Base-by-base conservation (phyloP, 2,888 invertebrate species). In the Spicauda simplicius region DNA sequence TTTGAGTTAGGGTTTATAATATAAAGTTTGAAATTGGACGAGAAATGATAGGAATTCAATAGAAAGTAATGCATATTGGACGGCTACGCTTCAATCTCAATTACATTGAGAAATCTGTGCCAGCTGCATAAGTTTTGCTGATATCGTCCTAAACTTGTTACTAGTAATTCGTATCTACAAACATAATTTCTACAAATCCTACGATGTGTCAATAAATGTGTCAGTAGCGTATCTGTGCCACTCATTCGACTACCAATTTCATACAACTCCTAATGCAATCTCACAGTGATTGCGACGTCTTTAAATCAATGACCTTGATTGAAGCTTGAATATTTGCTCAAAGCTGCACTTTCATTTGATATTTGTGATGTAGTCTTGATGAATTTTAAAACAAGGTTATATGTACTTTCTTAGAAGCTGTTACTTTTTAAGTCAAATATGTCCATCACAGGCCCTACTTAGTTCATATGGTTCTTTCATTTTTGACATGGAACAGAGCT, bases 271-370 rank as follows among this genome's bases (percentile, higher is more conserved):
- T 79, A 84, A 83, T 82, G 80, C 78, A 74, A 73, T 70, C 74
- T 77, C 78, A 77, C 77, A 80, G 55, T 83, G 86, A 89, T 87
- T 88, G 86, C 84, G 80, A 78, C 77, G 80, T 79, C 80, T 74
- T 71, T 71, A 75, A 76, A 76, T 81, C 78, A 80, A 78, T 77
- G 79, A 79, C 80, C 82, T 80, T 83, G 88, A 88, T 88, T 87
- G 80, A 14, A 41, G 14, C 33, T 33, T 33, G 14, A 41, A 41
- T 33, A 33, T 33, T 33, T 33, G 41, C 41, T 41, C 14, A 4
- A 3, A 14, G 3, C 14, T 14, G 14, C 14, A 14, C 14, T 14
- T 41, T 14, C 41, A 14, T 14, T 41, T 41, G 41, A 10, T 41
- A 41, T 41, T 41, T 41, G 14, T 14, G 14, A 41, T 41, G 41